These are phyloP conservation scores for Tor tambroides DNA, from an alignment of 2,113 vertebrate genomes.

Conservation along the genomic window DNA sequence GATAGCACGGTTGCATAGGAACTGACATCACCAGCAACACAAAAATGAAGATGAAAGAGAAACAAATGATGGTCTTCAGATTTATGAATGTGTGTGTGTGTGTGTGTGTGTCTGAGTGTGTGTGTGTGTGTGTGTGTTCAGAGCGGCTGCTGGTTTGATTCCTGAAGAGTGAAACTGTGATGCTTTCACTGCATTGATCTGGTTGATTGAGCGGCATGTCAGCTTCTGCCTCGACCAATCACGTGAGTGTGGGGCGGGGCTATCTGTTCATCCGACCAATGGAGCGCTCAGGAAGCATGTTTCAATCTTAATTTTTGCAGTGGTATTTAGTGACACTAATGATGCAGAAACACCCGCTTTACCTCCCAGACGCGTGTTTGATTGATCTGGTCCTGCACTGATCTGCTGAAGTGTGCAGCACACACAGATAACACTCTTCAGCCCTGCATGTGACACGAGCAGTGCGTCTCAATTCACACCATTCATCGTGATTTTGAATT, in stretches of 20 bases:
- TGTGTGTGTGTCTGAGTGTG: background rate
- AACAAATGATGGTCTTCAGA: slow-evolving; percentile 42
- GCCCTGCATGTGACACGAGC: too few relatives aligned
- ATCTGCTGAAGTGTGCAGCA: too few relatives aligned
- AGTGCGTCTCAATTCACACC: too few relatives aligned
- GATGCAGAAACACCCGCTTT: background rate
- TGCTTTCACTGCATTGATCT: background rate
- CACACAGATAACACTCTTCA: too few relatives aligned
- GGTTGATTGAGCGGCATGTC: background rate
- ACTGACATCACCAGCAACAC: slow-evolving; percentile 63
- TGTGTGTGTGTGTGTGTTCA: background rate
- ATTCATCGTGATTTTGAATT: too few relatives aligned
- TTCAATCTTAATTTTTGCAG: background rate
- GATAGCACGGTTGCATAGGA: slow-evolving; percentile 59
- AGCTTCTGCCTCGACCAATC: background rate
- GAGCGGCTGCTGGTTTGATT: background rate
- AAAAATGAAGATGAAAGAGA: slow-evolving; percentile 58
- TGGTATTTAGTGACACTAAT: background rate
- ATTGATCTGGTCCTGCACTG: background rate
- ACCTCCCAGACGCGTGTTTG: background rate
- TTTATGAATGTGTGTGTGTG: slow-evolving; percentile 22
- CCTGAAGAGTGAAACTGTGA: background rate
- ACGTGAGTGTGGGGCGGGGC: background rate
- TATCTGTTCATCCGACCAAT: background rate
- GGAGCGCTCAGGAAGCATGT: background rate